A percentile compares a stretch with the other conserved stretches of the same genome.
Conservation (phyloP, 1,140 invertebrate genomes). For the Drosophila suzukii region DNA sequence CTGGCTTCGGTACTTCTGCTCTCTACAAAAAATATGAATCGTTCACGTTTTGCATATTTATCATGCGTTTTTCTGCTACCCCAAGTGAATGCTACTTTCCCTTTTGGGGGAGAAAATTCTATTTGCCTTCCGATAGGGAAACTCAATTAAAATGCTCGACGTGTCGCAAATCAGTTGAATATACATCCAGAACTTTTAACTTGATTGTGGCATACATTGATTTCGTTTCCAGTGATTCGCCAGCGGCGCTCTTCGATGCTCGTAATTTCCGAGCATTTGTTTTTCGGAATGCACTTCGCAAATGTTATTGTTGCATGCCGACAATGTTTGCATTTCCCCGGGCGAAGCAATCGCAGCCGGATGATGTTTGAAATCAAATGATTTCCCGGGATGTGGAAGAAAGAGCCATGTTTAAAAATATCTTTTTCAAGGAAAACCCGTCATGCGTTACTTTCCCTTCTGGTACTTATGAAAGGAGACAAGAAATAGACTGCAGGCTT, state of each 20-base stretch:
- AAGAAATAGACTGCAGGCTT: conserved; percentile 36
- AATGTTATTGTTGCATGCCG: conserved; percentile 42
- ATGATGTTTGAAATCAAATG: conserved; percentile 17
- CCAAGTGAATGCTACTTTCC: background rate
- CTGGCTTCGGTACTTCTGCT: conserved; percentile 15
- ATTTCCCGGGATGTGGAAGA: background rate
- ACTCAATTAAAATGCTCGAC: conserved; percentile 75
- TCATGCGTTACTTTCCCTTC: background rate
- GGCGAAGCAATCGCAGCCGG: conserved; percentile 3
- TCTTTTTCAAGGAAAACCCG: conserved; percentile 7
- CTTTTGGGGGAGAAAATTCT: conserved; percentile 58
- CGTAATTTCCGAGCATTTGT: conserved; percentile 21
- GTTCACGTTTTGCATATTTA: conserved; percentile 78
- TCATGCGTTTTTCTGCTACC: conserved; percentile 37
- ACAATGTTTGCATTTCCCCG: conserved; percentile 45
- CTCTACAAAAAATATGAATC: conserved; percentile 66
- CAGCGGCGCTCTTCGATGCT: background rate
- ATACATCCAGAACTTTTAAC: conserved; percentile 41
- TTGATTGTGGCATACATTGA: conserved; percentile 71
- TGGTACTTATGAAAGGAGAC: background rate
- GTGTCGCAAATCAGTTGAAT: conserved; percentile 71
- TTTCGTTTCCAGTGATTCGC: conserved; percentile 21
- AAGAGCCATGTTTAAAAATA: conserved; percentile 3
- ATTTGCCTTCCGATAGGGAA: conserved; percentile 56
- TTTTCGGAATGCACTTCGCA: conserved; percentile 38